A percentile compares a stretch with the other conserved stretches of the same genome.
Conservation (phyloP, 2,888 invertebrate genomes). For the Drosophila suboccidentalis region DNA sequence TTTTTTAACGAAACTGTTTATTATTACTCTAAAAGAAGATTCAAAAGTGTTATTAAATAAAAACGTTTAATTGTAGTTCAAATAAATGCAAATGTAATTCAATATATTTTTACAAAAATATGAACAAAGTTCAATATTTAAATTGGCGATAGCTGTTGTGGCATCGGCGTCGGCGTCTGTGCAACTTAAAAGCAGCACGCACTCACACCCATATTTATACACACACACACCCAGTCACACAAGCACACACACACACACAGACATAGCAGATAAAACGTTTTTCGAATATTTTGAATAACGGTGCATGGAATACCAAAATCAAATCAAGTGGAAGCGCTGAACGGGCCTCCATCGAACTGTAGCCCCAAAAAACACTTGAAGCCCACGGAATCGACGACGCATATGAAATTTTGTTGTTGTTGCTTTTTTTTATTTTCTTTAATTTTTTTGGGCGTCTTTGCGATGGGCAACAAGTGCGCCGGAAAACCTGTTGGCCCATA, state of each 20-base stretch:
- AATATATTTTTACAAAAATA: not conserved
- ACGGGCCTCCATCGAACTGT: conserved; percentile 30
- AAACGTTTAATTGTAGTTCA: not conserved
- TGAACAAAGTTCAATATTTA: conserved; percentile 12
- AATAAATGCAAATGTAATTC: not conserved
- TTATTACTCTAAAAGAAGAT: too few species aligned
- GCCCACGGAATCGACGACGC: conserved; percentile 73
- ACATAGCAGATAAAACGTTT: conserved; percentile 71
- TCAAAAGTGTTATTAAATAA: not conserved
- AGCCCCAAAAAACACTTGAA: conserved; percentile 54
- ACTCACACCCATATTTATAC: conserved; percentile 29
- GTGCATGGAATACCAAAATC: conserved; percentile 81
- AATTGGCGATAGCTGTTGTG: conserved; percentile 20
- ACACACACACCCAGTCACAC: conserved; percentile 4
- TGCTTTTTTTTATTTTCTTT: conserved; percentile 19
- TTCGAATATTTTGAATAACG: conserved; percentile 81
- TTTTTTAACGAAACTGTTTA: too few species aligned
- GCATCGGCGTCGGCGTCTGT: conserved; percentile 49
- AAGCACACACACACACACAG: conserved; percentile 8
- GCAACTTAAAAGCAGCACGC: conserved; percentile 56
- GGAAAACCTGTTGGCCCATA: conserved; percentile 81
- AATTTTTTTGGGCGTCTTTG: conserved; percentile 55
- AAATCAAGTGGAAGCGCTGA: conserved; percentile 78
- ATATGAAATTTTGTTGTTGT: conserved; percentile 64
- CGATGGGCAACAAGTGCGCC: conserved; percentile 77